A percentile compares a stretch with the other conserved stretches of the same genome.
These are phyloP conservation scores for Merodon equestris DNA, from an alignment of 2,888 invertebrate genomes.

Conservation along the genomic window DNA sequence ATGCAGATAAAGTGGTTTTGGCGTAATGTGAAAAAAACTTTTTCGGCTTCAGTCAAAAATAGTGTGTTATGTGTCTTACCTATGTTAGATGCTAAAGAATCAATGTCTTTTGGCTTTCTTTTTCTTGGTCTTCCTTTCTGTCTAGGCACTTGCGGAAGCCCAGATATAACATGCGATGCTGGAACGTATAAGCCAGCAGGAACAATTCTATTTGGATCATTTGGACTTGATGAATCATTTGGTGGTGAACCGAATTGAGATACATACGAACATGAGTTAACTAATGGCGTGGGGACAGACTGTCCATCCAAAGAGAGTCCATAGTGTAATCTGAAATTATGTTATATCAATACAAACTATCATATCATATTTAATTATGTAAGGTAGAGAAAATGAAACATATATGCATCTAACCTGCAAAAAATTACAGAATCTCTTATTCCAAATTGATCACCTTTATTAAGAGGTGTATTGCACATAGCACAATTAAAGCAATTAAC, in stretches of 20 bases:
- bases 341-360: too few species aligned
- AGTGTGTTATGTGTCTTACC: slow-evolving; percentile 81
- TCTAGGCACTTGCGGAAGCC: slow-evolving; percentile 84
- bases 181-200: slow-evolving; percentile 81
- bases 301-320: slow-evolving; percentile 77
- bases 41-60: not conserved
- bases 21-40: too few species aligned
- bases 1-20: not conserved
- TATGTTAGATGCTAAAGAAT: slow-evolving; percentile 90
- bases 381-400: slow-evolving; percentile 4
- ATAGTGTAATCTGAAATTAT: slow-evolving; percentile 77
- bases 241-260: slow-evolving; percentile 79
- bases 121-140: slow-evolving; percentile 96
- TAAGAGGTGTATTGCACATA: slow-evolving; percentile 90
- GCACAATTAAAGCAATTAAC: slow-evolving; percentile 96
- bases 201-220: slow-evolving; percentile 78
- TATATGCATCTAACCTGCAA: slow-evolving; percentile 83
- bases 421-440: slow-evolving; percentile 93
- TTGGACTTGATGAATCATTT: slow-evolving; percentile 78
- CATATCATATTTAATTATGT: too few species aligned
- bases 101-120: slow-evolving; percentile 94
- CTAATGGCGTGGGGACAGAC: slow-evolving; percentile 76
- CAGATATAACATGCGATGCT: slow-evolving; percentile 80
- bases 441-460: slow-evolving; percentile 97
- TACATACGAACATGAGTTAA: slow-evolving; percentile 81